Evolutionary conservation across 1,140 invertebrate genomes (phyloP), one percentile per base, ranked within the genome.

Genomic region (Brachionus calyciflorus): DNA sequence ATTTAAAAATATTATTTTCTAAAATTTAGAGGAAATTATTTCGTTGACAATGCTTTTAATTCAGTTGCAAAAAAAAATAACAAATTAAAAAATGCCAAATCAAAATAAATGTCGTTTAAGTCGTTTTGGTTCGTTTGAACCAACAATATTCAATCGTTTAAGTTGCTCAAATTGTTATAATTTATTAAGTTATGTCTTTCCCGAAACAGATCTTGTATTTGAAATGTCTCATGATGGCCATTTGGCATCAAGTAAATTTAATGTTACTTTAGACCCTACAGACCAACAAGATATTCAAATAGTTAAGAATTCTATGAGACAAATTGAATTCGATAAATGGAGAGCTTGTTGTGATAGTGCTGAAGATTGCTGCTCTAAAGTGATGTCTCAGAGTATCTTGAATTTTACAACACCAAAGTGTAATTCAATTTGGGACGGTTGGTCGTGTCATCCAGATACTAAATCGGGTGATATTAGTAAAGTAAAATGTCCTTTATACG

Each of bases 381-480:
- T 51, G 40, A 73, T 73, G 69, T 26, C 21, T 1, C 19, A 49
- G 1, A 70, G 65, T 17, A 2, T 1, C 10, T 10, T 12, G 19
- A 55, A 37, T 5, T 30, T 0, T 37, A 37, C 24, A 51, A 17
- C 1, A 21, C 46, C 30, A 57, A 57, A 24, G 10, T 73, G 69
- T 51, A 7, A 26, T 9, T 41, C 69, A 10, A 73, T 73, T 33
- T 73, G 69, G 69, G 69, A 73, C 24, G 69, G 69, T n/a, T 73
- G 69, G 69, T 51, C 44, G 37, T 73, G 69, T 30, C 69, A 73
- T 24, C 21, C 17, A n/a, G 28, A 37, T 10, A 73, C 69, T 9
- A 1, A n/a, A 2, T 9, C 24, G n/a, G 46, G 46, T 7, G 26
- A 73, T 9, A 51, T 51, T 17, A 73, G 69, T 28, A 73, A 73